Evolutionary conservation across 2,888 invertebrate species (phyloP), one percentile per base, ranked within the genome.

Genomic region (Sinohyriopsis cumingii): DNA sequence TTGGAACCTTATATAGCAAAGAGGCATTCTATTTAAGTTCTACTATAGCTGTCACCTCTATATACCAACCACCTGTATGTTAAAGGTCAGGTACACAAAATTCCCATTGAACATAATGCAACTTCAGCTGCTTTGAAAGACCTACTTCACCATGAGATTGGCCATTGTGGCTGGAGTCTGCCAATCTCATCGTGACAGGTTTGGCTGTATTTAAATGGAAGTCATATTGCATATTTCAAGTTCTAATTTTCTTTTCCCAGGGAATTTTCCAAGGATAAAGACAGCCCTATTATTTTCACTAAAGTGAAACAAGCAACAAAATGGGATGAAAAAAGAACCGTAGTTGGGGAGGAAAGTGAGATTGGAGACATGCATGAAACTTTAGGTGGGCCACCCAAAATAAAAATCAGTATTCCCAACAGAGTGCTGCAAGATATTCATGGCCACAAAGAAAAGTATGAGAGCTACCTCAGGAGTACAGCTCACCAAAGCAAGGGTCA

Each of bases 241-340:
- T 6, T 4, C 20, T 12, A 24, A 61, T 54, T 20, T 67, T 57
- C 24, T 63, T 33, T 56, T 60, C 65, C 28, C 71, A 80, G 79
- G 62, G 71, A 59, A 20, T 81, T 69, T 25, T 25, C 73, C 62
- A 77, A 73, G 53, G 75, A 73, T 20, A 63, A 54, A 9, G 79
- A 81, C 56, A 80, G 75, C 18, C 84, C 84, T 9, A 75, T 86
- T 19, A 77, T 86, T 56, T 86, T 84, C 69, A 86, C 85, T 15
- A 79, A 78, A 64, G 71, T 73, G 24, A 81, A 76, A n/a, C 72
- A 73, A n/a, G 66, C 66, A 25, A 60, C 68, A 24, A 64, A 55
- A 25, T 76, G 69, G 55, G 64, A 62, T 19, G 59, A 73, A 28
- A 65, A 33, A 20, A 65, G 69, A 6, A 66, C 55, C n/a, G 69